phyloP scores from a whole-genome alignment of 2,113 vertebrate genomes.

The Silurus meridionalis region DNA sequence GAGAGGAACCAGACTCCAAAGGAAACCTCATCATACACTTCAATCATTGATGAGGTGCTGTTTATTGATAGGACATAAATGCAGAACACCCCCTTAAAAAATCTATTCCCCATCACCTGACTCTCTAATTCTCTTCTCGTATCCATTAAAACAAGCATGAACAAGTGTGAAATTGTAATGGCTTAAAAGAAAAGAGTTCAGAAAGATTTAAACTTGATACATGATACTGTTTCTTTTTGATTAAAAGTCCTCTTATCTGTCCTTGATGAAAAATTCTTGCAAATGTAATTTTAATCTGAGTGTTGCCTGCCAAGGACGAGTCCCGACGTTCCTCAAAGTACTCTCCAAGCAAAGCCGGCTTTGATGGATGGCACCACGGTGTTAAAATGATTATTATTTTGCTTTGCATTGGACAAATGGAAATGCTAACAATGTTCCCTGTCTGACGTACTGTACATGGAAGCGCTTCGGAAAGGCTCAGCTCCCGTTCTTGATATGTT shows the following conservation, averaged over 20 bases:
- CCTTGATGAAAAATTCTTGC: slow-evolving; percentile 57
- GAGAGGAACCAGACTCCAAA: too few relatives aligned
- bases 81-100: too few relatives aligned
- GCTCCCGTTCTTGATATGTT: slow-evolving; percentile 39
- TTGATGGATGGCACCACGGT: slow-evolving; percentile 72
- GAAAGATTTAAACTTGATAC: slow-evolving; percentile 35
- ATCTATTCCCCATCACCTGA: not conserved
- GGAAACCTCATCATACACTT: too few relatives aligned
- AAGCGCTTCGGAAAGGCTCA: not conserved
- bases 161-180: slow-evolving; percentile 41
- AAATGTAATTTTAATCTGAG: slow-evolving; percentile 65
- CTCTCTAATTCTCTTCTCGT: not conserved
- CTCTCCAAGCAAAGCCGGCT: slow-evolving; percentile 57
- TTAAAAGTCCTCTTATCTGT: slow-evolving; percentile 49
- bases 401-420: slow-evolving; percentile 78
- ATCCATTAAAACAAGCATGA: not conserved
- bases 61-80: too few relatives aligned
- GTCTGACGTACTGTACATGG: slow-evolving; percentile 42
- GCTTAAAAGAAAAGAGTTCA: not conserved
- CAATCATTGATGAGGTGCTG: too few relatives aligned
- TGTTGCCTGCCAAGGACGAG: slow-evolving; percentile 67
- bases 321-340: slow-evolving; percentile 51
- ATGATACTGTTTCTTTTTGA: slow-evolving; percentile 37
- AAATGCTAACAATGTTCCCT: slow-evolving; percentile 60
- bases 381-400: slow-evolving; percentile 78